Conservation (phyloP, 2,797 vertebrate species). For the Simalia tracyae region DNA sequence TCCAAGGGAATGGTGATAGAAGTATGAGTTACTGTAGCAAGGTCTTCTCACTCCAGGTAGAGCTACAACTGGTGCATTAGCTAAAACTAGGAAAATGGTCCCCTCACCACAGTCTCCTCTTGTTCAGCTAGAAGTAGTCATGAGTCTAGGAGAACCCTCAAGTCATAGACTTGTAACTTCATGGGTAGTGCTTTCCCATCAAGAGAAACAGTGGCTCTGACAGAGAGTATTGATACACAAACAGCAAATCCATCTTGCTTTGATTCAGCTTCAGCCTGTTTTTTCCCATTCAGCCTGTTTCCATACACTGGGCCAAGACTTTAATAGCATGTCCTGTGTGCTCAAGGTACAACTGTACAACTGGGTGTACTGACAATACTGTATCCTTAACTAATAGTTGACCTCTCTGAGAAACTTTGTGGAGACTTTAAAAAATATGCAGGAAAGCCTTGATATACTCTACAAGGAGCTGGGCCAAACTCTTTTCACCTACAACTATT, state of each 20-base stretch:
- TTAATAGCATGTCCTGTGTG: neutral
- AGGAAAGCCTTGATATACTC: neutral
- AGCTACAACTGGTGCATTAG: neutral
- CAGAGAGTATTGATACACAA: neutral
- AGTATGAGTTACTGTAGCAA: neutral
- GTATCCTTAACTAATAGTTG: neutral
- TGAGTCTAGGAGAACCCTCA: neutral
- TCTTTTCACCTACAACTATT: neutral
- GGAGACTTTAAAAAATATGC: neutral
- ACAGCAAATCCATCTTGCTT: neutral
- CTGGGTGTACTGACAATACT: neutral
- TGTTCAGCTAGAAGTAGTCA: neutral
- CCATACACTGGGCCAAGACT: neutral
- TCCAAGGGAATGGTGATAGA: neutral
- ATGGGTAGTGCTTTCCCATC: neutral
- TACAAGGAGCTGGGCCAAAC: neutral
- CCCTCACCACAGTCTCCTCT: neutral
- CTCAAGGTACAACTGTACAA: neutral
- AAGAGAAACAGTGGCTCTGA: neutral
- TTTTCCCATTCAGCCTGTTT: neutral
- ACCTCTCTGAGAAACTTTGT: neutral
- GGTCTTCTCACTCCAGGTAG: neutral
- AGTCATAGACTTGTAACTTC: neutral
- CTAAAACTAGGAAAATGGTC: neutral
- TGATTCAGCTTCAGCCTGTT: neutral